phyloP scores from a whole-genome alignment of 2,888 invertebrate genomes.

The Matsumyia berberina region DNA sequence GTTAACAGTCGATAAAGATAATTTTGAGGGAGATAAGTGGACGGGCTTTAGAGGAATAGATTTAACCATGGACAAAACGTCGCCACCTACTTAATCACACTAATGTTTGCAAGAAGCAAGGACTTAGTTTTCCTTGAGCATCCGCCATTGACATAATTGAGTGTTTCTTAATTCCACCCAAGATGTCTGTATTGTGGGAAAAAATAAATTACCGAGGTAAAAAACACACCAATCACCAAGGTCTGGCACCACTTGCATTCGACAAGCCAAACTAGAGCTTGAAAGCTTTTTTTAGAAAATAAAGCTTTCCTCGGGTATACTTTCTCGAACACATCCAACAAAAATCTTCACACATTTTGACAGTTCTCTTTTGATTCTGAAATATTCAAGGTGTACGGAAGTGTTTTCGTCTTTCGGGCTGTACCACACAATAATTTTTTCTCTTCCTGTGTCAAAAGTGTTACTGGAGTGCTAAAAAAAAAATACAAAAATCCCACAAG shows the following conservation, averaged over 20 bases:
- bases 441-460: constrained; percentile 69
- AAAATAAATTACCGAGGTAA: too few relatives aligned
- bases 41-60: too few relatives aligned
- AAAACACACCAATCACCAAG: too few relatives aligned
- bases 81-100: too few relatives aligned
- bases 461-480: constrained; percentile 64
- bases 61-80: too few relatives aligned
- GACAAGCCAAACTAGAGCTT: neutral
- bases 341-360: constrained; percentile 64
- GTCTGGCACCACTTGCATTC: constrained; percentile 26
- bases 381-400: constrained; percentile 60
- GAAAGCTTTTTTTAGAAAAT: constrained; percentile 26
- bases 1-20: too few relatives aligned
- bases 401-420: constrained; percentile 57
- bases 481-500: constrained; percentile 10
- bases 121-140: too few relatives aligned
- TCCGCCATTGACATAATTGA: too few relatives aligned
- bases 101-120: too few relatives aligned
- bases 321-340: constrained; percentile 42
- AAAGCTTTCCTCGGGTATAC: constrained; percentile 5
- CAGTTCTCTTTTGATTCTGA: constrained; percentile 74
- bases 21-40: too few relatives aligned
- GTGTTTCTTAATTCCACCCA: too few relatives aligned
- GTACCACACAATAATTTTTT: constrained; percentile 38
- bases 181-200: too few relatives aligned